Base-by-base conservation (phyloP, 2,888 invertebrate genomes). In the Amblyteles armatorius region DNA sequence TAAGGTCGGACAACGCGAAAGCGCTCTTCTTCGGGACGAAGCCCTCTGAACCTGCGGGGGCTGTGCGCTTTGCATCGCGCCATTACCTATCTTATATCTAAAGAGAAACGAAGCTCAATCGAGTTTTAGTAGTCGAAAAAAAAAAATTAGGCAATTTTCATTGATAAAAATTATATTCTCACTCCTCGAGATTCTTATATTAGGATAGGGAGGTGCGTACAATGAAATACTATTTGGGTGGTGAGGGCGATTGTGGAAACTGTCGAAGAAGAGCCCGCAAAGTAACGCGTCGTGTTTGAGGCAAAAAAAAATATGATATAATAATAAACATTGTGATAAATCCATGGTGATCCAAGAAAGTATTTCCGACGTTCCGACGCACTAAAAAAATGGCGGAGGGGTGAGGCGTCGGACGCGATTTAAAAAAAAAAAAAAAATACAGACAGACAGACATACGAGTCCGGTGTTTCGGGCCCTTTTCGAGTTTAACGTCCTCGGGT, bases 311-410 rank as follows among this genome's bases (percentile, higher is more conserved):
- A 71, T 78, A 79, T 90, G 74, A 79, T 82, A 83, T 85, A 83
- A 83, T 83, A 82, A 85, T 84, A 87, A 86, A 92, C 89, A 93
- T 93, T 94, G 94, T 94, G 93, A 94, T 94, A 94, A 93, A 92
- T 93, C 91, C 90, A 92, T 92, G 92, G 93, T 94, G 93, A 93
- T 93, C 92, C 91, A 93, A 93, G 94, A 94, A 94, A 94, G 94
- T 94, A 94, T 93, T 93, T 93, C 92, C 91, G 90, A 91, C 80
- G 85, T 87, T 87, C 83, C 83, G 86, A 84, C 83, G 83, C 86
- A 81, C 50, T 79, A 82, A 78, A 89, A 86, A 87, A 63, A 76
- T 29, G 79, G 79, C 76, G 55, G 77, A 80, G 19, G 78, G 69
- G 73, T 63, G 68, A 81, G 73, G 40, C 76, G 82, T 85, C 78